Evolutionary conservation across 1,140 invertebrate species (phyloP).

Genomic region (Proctacanthus coquilletti): DNA sequence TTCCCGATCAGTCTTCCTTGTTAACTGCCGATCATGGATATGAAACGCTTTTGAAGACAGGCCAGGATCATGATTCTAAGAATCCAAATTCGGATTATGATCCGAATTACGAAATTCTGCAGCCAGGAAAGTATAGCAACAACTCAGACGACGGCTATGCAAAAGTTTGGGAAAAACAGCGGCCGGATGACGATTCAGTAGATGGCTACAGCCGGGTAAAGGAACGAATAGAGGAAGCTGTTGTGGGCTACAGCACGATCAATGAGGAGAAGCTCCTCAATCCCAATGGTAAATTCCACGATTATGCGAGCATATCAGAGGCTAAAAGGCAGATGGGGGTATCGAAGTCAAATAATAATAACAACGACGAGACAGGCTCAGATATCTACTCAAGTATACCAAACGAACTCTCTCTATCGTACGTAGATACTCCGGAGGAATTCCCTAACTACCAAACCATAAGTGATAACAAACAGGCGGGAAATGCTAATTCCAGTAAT

Average conservation of each 20-base stretch:
- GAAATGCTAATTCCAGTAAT: constrained; percentile 7
- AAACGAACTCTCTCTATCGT: not conserved
- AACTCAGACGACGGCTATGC: constrained; percentile 29
- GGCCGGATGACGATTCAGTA: constrained; percentile 11
- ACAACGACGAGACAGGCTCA: not conserved
- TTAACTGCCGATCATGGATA: constrained; percentile 44
- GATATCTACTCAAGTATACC: constrained; percentile 4
- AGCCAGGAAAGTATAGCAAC: constrained; percentile 18
- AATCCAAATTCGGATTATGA: constrained; percentile 36
- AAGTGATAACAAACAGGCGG: not conserved
- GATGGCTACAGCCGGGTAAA: constrained; percentile 13
- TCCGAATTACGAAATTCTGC: constrained; percentile 55
- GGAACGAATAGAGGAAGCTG: constrained; percentile 6
- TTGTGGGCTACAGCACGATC: constrained; percentile 12
- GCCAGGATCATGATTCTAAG: constrained; percentile 12
- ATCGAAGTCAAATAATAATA: constrained; percentile 12
- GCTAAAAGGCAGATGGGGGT: constrained; percentile 12
- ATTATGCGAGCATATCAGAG: constrained; percentile 27
- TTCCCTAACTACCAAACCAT: not conserved
- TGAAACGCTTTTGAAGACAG: constrained; percentile 31
- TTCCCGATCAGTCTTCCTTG: constrained; percentile 14
- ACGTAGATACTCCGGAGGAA: not conserved
- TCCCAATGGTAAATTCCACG: constrained; percentile 13
- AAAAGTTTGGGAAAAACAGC: constrained; percentile 27
- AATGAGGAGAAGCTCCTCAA: constrained; percentile 13